phyloP scores from a whole-genome alignment of 2,797 vertebrate genomes.

The Yasuhikotakia modesta region DNA sequence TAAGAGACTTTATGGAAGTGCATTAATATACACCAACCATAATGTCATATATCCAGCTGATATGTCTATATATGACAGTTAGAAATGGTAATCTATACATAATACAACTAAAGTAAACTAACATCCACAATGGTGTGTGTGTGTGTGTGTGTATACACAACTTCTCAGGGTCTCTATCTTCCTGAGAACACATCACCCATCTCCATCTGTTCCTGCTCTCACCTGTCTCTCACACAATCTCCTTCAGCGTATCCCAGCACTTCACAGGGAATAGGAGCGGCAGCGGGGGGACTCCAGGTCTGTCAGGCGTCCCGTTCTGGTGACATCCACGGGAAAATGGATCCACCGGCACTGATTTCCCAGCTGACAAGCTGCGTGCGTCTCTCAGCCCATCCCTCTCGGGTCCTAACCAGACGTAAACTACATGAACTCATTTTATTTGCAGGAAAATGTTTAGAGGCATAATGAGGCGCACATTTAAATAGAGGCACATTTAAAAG shows the following conservation, averaged over 20 bases:
- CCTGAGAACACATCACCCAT: slow-evolving; percentile 58
- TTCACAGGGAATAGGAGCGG: slow-evolving; percentile 68
- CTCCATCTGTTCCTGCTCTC: slow-evolving; percentile 79
- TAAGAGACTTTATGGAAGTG: slow-evolving; percentile 17
- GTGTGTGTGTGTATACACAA: neutral
- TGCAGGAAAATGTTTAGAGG: slow-evolving; percentile 63
- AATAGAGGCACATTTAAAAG: neutral
- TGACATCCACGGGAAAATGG: slow-evolving; percentile 68
- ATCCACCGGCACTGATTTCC: slow-evolving; percentile 74
- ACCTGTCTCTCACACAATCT: slow-evolving; percentile 68
- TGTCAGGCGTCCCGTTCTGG: slow-evolving; percentile 65
- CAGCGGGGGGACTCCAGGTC: slow-evolving; percentile 69
- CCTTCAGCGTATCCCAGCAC: slow-evolving; percentile 52
- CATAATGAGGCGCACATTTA: slow-evolving; percentile 58
- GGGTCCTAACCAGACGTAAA: slow-evolving; percentile 58
- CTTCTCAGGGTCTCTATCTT: slow-evolving; percentile 44
- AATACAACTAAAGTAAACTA: slow-evolving; percentile 1
- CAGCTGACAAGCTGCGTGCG: slow-evolving; percentile 65
- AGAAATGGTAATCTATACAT: no score
- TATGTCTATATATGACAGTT: slow-evolving; percentile 16
- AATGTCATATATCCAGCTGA: slow-evolving; percentile 13
- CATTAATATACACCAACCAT: slow-evolving; percentile 35
- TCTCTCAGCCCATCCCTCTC: slow-evolving; percentile 68
- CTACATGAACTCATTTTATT: slow-evolving; percentile 64
- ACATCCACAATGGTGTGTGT: neutral